Conservation (phyloP, 2,888 invertebrate species). For the Liodrosophila aerea region DNA sequence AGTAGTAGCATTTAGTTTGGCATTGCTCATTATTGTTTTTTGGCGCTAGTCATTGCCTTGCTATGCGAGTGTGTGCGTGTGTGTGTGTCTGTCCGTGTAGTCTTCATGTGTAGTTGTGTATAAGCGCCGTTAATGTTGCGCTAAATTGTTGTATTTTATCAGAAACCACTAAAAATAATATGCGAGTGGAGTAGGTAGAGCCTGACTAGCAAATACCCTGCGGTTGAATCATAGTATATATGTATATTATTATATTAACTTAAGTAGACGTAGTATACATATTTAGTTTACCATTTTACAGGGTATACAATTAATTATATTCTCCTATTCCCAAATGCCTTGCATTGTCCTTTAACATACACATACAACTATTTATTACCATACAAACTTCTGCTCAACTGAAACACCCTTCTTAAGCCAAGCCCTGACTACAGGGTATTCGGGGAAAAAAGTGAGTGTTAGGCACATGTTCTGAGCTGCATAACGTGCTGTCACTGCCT, state of each 20-base stretch:
- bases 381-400: not conserved
- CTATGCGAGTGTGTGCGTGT: conserved; percentile 18
- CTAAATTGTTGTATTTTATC: conserved; percentile 66
- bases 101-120: conserved; percentile 25
- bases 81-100: too few species aligned
- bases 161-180: conserved; percentile 24
- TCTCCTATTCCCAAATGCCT: too few species aligned
- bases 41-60: conserved; percentile 34
- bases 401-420: not conserved
- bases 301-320: too few species aligned
- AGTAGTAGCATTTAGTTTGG: conserved; percentile 27
- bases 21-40: conserved; percentile 52
- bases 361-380: too few species aligned
- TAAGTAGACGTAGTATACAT: too few species aligned
- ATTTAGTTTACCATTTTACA: too few species aligned
- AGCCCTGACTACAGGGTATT: conserved; percentile 34
- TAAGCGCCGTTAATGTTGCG: conserved; percentile 61
- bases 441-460: conserved; percentile 9
- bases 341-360: too few species aligned
- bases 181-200: not conserved
- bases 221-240: too few species aligned
- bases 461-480: conserved; percentile 25
- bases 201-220: conserved; percentile 2
- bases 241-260: too few species aligned
- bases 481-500: conserved; percentile 29